These are phyloP conservation scores for Piscicola geometra DNA, from an alignment of 2,888 invertebrate genomes.

Conservation along the genomic window DNA sequence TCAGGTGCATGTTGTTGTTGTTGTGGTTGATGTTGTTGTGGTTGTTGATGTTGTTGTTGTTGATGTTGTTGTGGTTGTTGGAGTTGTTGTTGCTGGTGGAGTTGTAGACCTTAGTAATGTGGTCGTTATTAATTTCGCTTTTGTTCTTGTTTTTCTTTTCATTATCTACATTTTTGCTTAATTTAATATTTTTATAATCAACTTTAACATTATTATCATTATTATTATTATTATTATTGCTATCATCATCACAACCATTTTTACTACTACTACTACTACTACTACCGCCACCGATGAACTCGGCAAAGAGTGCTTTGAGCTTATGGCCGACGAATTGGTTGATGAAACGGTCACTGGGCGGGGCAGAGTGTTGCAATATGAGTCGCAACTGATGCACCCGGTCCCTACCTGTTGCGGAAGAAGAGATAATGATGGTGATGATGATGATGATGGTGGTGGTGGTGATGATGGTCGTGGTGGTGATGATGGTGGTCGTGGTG, in stretches of 20 bases:
- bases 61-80: constrained; percentile 2
- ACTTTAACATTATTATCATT: not conserved
- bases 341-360: constrained; percentile 55
- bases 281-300: no score
- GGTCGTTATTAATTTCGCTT: not conserved
- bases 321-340: constrained; percentile 27
- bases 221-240: no score
- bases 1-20: not conserved
- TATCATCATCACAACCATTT: no score
- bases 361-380: constrained; percentile 56
- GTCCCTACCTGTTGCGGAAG: constrained; percentile 50
- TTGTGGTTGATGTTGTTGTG: not conserved
- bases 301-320: no score
- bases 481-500: no score
- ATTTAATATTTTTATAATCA: no score
- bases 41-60: not conserved
- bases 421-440: not conserved
- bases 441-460: not conserved
- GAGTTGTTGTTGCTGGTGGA: not conserved
- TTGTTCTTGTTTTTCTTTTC: not conserved
- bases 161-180: no score
- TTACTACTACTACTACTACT: no score
- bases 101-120: not conserved
- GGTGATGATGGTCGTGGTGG: no score
- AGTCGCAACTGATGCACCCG: constrained; percentile 55